Evolutionary conservation across 1,140 invertebrate genomes (phyloP).

Genomic region (Pogonus chalceus): DNA sequence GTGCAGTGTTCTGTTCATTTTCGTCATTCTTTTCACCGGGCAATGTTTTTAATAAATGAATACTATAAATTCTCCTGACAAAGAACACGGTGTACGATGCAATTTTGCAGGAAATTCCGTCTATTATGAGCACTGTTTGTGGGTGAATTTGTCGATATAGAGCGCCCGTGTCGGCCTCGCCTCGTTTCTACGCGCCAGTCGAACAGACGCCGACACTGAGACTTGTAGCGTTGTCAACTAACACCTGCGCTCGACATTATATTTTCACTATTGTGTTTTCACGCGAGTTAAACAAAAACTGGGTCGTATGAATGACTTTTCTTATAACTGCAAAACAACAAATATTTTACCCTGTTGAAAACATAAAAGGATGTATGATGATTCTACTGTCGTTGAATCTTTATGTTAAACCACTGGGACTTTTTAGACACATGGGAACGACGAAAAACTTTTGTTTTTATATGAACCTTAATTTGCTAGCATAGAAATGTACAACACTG

Average conservation of each 20-base stretch:
- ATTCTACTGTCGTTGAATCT: no score
- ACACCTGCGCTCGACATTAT: neutral
- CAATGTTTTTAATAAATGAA: constrained; percentile 3
- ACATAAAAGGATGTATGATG: no score
- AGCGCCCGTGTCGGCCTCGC: neutral
- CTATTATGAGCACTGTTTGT: constrained; percentile 1
- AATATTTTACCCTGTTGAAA: no score
- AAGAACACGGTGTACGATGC: constrained; percentile 3
- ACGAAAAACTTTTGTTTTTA: no score
- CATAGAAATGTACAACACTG: no score
- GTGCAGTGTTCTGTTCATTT: constrained; percentile 4
- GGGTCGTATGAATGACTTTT: no score
- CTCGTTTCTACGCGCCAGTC: neutral
- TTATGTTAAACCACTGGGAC: no score
- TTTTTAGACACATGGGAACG: no score
- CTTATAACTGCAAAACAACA: no score
- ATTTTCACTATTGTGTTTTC: neutral
- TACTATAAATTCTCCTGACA: constrained; percentile 1
- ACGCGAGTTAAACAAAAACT: no score
- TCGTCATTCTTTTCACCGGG: neutral
- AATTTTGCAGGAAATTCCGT: neutral
- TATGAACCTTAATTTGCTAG: no score
- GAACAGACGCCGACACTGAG: neutral
- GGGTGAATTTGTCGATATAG: constrained; percentile 4
- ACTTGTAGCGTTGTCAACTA: neutral